Base-by-base conservation (phyloP, 2,797 vertebrate species). In the Artibeus lituratus region DNA sequence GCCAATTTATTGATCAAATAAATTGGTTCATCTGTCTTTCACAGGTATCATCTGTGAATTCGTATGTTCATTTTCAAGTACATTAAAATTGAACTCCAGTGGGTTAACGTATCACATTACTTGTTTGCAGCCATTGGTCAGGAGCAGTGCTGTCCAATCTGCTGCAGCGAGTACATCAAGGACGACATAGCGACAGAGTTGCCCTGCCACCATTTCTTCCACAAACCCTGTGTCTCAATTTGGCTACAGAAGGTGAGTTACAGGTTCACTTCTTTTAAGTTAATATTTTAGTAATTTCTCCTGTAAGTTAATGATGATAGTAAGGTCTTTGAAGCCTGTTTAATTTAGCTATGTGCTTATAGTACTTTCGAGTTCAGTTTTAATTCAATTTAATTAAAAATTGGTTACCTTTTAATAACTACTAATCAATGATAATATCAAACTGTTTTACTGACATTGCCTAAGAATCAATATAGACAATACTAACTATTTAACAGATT, bases 161-260 rank as follows among this genome's bases (percentile, higher is more conserved):
- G 99, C 96, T 99, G 98, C 95, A 98, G 98, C n/a, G 99, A 99
- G 55, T 99, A 98, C 55, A 97, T 98, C 44, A 98, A 98, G 97
- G 98, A 98, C 35, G 99, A 99, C 96, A 97, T 99, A 7, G 95
- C 99, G n/a, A 99, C 99, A 39, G 98, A 99, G 96, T 97, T 99
- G 82, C 99, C 99, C 0, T 99, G 99, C 91, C 98, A 82, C 91
- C 99, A 99, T 96, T 98, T 99, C 81, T 99, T 99, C 97, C 99
- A 99, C 96, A 99, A 98, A 87, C 85, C 97, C n/a, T 99, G 99
- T 88, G 98, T 99, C 93, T 98, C 98, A 10, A 98, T 98, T 76
- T 99, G 99, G 99, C 98, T 99, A 72, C 98, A 99, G 87, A 98
- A 98, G 96, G 99, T 99, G 97, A 97, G 98, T 97, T 81, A 44